Conservation (phyloP, 2,113 vertebrate species). For the Galemys pyrenaicus region DNA sequence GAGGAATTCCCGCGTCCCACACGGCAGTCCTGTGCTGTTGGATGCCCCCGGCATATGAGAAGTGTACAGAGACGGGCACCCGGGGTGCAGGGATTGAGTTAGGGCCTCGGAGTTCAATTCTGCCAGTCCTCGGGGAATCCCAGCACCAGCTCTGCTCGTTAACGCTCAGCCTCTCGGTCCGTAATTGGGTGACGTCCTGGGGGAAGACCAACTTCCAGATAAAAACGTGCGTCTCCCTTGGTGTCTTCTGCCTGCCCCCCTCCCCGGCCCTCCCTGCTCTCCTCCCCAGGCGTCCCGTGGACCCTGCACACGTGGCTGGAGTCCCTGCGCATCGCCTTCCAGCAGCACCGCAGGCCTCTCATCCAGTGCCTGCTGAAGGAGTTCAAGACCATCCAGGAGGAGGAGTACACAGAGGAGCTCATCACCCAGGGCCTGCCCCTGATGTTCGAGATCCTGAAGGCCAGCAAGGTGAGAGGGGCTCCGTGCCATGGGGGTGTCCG, state of each 20-base stretch:
- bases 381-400: constrained; percentile 97
- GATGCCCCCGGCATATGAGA: neutral
- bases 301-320: constrained; percentile 97
- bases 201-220: neutral
- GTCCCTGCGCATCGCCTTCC: constrained; percentile 94
- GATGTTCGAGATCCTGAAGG: constrained; percentile 97
- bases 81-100: neutral
- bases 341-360: constrained; percentile 94
- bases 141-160: neutral
- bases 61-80: neutral
- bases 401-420: constrained; percentile 96
- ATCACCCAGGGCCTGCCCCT: constrained; percentile 95
- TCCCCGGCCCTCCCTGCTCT: rapidly evolving
- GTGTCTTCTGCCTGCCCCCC: constrained; percentile 46
- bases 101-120: neutral
- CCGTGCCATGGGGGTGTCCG: rapidly evolving
- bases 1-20: neutral
- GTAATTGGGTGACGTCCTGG: neutral
- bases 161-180: neutral
- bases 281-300: constrained; percentile 91
- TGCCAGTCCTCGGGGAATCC: neutral
- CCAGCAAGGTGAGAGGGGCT: constrained; percentile 92
- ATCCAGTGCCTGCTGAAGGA: constrained; percentile 97
- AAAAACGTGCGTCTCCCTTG: neutral
- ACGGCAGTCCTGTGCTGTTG: neutral